phyloP scores from a whole-genome alignment of 2,888 invertebrate species.

The Torymus texanus region DNA sequence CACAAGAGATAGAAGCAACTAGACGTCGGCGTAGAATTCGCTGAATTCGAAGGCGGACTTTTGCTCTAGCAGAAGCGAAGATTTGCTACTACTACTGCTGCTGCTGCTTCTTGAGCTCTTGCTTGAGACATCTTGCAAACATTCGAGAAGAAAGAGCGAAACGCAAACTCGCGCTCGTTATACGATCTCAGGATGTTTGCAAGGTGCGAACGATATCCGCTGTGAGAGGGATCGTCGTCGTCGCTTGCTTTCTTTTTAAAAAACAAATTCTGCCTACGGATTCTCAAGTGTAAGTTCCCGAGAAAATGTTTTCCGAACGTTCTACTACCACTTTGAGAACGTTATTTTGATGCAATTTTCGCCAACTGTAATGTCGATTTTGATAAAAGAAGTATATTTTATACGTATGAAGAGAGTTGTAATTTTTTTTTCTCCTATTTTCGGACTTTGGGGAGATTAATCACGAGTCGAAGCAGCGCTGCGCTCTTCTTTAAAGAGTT shows the following conservation, averaged over 20 bases:
- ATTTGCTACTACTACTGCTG: conserved; percentile 4
- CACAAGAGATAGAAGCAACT: not conserved
- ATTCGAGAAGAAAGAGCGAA: conserved; percentile 30
- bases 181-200: conserved; percentile 49
- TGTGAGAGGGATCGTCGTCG: conserved; percentile 11
- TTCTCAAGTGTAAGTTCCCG: too few relatives aligned
- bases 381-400: not conserved
- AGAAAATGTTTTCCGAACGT: too few relatives aligned
- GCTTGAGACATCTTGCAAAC: conserved; percentile 42
- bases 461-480: conserved; percentile 17
- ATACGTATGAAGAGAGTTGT: not conserved
- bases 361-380: too few relatives aligned
- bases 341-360: too few relatives aligned
- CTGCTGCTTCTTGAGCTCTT: not conserved
- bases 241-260: not conserved
- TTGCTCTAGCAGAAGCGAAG: conserved; percentile 5
- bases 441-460: conserved; percentile 18
- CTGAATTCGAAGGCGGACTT: conserved; percentile 36
- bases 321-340: too few relatives aligned
- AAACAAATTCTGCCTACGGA: too few relatives aligned
- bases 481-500: conserved; percentile 32
- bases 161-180: conserved; percentile 23
- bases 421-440: conserved; percentile 7
- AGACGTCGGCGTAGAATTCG: conserved; percentile 4
- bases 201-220: conserved; percentile 22